A percentile compares a stretch with the other conserved stretches of the same genome.
These are phyloP conservation scores for Puffinus mauretanicus DNA, from an alignment of 2,113 vertebrate species.

Conservation along the genomic window DNA sequence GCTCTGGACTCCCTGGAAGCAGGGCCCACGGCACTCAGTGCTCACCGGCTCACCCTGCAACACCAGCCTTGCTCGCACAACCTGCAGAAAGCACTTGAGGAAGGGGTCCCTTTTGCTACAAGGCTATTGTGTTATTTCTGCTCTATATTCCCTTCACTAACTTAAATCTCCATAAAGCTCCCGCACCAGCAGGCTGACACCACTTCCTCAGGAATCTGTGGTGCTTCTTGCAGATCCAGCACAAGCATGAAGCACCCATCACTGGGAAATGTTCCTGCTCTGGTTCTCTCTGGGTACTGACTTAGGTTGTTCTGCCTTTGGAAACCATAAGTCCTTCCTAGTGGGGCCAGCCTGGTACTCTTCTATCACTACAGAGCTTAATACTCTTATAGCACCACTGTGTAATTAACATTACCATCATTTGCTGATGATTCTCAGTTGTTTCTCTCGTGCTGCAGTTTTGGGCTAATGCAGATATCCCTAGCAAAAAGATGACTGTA, in stretches of 20 bases:
- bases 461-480: not conserved
- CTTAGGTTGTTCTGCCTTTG: not conserved
- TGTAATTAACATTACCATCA: not conserved
- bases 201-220: not conserved
- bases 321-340: not conserved
- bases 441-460: not conserved
- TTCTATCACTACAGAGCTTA: not conserved
- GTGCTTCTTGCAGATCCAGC: not conserved
- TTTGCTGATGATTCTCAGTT: not conserved
- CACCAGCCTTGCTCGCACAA: not conserved
- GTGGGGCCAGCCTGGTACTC: not conserved
- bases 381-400: not conserved
- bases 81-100: not conserved
- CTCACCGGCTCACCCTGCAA: not conserved
- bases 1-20: not conserved
- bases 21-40: accelerated
- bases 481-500: not conserved
- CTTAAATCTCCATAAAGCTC: not conserved
- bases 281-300: not conserved
- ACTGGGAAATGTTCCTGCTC: not conserved
- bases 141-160: not conserved
- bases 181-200: not conserved
- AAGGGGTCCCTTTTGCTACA: not conserved
- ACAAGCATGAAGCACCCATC: not conserved
- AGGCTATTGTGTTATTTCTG: not conserved